A percentile compares a stretch with the other conserved stretches of the same genome.
Conservation (phyloP, 2,797 vertebrate species). For the Podarcis siculus region DNA sequence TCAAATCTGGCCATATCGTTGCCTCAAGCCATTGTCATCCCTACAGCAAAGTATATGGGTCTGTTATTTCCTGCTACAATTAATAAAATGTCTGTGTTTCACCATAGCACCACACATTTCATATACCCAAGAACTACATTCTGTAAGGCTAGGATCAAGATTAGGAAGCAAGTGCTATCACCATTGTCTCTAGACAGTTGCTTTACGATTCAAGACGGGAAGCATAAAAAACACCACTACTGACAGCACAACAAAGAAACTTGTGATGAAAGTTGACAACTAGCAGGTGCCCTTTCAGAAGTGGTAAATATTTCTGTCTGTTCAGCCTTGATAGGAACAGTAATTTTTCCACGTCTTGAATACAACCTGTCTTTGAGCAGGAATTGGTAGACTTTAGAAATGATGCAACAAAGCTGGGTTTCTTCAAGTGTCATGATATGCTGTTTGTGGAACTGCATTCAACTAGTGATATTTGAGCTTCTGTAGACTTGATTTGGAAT, state of each 20-base stretch:
- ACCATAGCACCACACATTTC: neutral
- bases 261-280: constrained; percentile 23
- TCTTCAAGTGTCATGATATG: neutral
- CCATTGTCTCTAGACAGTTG: neutral
- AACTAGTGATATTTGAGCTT: neutral
- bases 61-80: neutral
- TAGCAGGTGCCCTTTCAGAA: constrained; percentile 25
- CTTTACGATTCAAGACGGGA: constrained; percentile 18
- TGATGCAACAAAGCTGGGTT: neutral
- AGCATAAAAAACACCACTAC: constrained; percentile 15
- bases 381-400: neutral
- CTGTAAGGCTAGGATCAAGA: neutral
- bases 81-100: neutral
- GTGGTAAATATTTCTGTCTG: constrained; percentile 28
- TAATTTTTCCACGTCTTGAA: neutral
- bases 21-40: neutral
- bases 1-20: neutral
- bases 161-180: neutral
- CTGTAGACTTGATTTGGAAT: neutral
- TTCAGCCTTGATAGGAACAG: neutral
- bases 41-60: neutral
- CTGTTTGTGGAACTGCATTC: neutral
- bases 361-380: neutral
- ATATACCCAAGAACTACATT: neutral
- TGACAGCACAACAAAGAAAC: constrained; percentile 16